Conservation (phyloP, 2,113 vertebrate species). For the Tiliqua scincoides region DNA sequence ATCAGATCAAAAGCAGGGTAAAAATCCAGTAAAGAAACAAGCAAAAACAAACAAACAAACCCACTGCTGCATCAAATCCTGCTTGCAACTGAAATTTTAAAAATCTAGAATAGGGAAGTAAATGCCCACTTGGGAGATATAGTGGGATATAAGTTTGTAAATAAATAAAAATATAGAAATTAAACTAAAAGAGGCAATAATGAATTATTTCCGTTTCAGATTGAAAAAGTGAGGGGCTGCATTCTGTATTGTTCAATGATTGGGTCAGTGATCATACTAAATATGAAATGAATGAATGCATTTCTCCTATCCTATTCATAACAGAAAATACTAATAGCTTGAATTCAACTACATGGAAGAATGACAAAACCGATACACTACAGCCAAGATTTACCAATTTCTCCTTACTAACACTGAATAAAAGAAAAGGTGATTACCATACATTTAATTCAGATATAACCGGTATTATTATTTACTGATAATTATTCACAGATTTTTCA, state of each 20-base stretch:
- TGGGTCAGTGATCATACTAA: neutral
- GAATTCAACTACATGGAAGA: conserved; percentile 10
- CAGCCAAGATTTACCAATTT: neutral
- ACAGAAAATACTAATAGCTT: neutral
- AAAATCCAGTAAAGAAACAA: no score
- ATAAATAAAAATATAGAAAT: no score
- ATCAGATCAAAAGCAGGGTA: no score
- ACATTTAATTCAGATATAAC: no score
- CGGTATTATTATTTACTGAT: no score
- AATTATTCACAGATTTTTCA: no score
- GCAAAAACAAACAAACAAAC: neutral
- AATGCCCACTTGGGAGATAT: no score
- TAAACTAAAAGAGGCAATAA: neutral
- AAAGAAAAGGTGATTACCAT: neutral
- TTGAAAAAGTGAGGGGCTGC: neutral
- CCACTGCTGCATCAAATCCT: neutral
- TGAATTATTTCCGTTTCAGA: neutral
- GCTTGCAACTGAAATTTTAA: neutral
- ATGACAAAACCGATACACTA: neutral
- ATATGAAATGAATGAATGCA: neutral
- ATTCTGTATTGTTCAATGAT: neutral
- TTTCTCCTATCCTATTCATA: neutral
- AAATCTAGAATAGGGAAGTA: neutral
- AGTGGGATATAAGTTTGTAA: no score
- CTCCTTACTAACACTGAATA: neutral